Percentiles rank a stretch among this genome's conserved stretches.
Conservation (phyloP, 2,113 vertebrate species). For the Barbus barbus region DNA sequence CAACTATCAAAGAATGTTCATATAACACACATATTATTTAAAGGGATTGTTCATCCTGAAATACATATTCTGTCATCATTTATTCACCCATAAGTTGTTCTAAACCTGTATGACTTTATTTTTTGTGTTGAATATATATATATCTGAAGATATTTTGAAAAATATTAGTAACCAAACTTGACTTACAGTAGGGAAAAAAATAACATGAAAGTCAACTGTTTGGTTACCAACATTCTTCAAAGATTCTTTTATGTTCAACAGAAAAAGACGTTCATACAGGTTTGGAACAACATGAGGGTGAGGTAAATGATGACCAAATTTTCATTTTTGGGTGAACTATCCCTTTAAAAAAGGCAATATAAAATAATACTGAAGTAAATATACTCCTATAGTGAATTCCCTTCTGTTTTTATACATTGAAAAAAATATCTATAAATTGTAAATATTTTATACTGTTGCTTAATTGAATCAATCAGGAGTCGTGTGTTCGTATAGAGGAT, state of each 20-base stretch:
- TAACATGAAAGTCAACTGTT: background rate
- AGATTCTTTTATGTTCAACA: too few species aligned
- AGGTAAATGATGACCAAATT: background rate
- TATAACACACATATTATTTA: background rate
- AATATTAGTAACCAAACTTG: background rate
- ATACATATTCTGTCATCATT: background rate
- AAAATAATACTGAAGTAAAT: background rate
- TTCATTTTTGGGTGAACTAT: background rate
- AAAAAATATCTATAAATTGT: background rate
- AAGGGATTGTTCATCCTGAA: background rate
- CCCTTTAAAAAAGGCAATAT: background rate
- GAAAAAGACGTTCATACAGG: background rate
- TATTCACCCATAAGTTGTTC: background rate
- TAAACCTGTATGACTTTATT: background rate
- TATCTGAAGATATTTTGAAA: background rate
- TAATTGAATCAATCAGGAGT: constrained; percentile 61
- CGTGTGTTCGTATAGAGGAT: constrained; percentile 50
- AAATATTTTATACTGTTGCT: background rate
- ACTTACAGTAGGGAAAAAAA: background rate
- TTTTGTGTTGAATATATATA: too few species aligned
- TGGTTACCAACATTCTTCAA: background rate
- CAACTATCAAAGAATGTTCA: background rate
- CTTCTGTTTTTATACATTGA: background rate
- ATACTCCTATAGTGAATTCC: background rate
- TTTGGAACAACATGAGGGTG: background rate